phyloP scores from a whole-genome alignment of 2,113 vertebrate species.

The Glaucomys volans region DNA sequence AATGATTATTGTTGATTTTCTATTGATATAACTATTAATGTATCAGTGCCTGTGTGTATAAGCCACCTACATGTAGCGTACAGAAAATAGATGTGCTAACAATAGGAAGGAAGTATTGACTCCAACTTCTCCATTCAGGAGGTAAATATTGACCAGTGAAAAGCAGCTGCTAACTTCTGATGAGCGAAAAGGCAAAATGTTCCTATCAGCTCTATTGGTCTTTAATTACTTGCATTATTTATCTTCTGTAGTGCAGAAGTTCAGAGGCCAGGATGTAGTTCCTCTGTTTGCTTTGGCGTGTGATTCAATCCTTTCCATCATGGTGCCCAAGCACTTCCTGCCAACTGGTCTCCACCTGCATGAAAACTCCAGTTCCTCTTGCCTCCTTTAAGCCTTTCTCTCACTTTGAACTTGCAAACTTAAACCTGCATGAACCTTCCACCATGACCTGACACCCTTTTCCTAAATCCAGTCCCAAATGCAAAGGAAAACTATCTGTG shows the following conservation, averaged over 20 bases:
- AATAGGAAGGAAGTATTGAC: slow-evolving; percentile 78
- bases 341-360: background rate
- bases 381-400: background rate
- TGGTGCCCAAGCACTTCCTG: background rate
- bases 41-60: slow-evolving; percentile 34
- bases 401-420: background rate
- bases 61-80: slow-evolving; percentile 75
- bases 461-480: background rate
- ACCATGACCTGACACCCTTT: background rate
- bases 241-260: background rate
- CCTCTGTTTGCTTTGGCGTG: background rate
- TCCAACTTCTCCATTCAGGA: slow-evolving; percentile 67
- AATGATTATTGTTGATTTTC: slow-evolving; percentile 82
- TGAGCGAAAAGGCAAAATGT: slow-evolving; percentile 55
- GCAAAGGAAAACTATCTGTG: background rate
- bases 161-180: background rate
- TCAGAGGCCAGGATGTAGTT: background rate
- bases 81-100: slow-evolving; percentile 69
- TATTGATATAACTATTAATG: slow-evolving; percentile 81
- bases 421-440: background rate
- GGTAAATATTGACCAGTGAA: slow-evolving; percentile 78
- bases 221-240: slow-evolving; percentile 54
- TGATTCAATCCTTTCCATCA: background rate
- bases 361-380: background rate
- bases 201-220: slow-evolving; percentile 13